phyloP scores from a whole-genome alignment of 2,113 vertebrate genomes.

The Thinocorus orbignyianus region DNA sequence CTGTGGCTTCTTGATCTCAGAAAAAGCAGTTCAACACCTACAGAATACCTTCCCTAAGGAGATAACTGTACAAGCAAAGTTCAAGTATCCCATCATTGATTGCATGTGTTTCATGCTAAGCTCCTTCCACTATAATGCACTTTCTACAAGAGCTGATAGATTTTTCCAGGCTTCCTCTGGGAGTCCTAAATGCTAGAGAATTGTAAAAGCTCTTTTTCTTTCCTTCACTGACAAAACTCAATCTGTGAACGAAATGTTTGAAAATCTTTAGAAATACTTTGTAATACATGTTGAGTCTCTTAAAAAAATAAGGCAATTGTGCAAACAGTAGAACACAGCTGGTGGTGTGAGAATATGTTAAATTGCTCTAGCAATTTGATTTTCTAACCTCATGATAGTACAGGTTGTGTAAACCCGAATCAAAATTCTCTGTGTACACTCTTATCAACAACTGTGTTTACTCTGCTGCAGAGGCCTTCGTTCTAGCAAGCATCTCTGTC shows the following conservation, averaged over 20 bases:
- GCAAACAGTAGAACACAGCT: not conserved
- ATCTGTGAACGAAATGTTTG: not conserved
- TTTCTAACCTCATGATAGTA: constrained; percentile 21
- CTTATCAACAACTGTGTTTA: constrained; percentile 43
- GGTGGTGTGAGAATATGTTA: not conserved
- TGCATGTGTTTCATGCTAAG: constrained; percentile 63
- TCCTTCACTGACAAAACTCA: not conserved
- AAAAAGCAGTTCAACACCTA: constrained; percentile 62
- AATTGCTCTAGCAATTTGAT: constrained; percentile 4
- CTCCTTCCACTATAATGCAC: constrained; percentile 63
- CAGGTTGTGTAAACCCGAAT: constrained; percentile 32
- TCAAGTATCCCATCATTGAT: constrained; percentile 68
- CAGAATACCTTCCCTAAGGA: constrained; percentile 47
- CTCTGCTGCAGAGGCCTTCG: constrained; percentile 35
- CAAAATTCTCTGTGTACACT: constrained; percentile 42
- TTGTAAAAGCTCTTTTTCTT: constrained; percentile 19
- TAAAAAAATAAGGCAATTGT: not conserved
- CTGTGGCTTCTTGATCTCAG: constrained; percentile 17
- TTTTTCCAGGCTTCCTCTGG: constrained; percentile 63
- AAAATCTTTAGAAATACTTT: constrained; percentile 10
- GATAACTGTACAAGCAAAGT: constrained; percentile 64
- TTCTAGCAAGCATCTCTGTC: constrained; percentile 36
- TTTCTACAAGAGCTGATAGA: constrained; percentile 67
- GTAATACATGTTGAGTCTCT: not conserved
- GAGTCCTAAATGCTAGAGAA: constrained; percentile 38